These are phyloP conservation scores for Agapornis canus DNA, from an alignment of 2,797 vertebrate species.

Conservation along the genomic window DNA sequence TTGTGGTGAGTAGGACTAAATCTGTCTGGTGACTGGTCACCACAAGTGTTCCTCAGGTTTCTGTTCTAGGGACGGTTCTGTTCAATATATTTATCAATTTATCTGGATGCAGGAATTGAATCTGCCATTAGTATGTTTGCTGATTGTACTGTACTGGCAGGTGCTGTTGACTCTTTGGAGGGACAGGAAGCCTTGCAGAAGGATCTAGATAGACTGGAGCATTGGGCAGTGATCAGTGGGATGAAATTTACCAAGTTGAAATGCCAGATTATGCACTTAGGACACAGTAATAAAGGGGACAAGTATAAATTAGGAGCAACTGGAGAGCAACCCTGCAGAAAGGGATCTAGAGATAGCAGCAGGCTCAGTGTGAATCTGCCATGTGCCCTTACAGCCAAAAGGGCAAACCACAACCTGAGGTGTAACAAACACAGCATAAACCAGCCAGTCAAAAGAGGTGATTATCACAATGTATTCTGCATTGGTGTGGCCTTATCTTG, in stretches of 20 bases:
- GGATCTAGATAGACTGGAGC: not conserved
- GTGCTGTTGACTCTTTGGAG: not conserved
- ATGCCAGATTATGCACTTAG: not conserved
- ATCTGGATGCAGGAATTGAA: not conserved
- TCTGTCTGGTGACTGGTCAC: rapidly evolving
- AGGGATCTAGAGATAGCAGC: not conserved
- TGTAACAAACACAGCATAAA: rapidly evolving
- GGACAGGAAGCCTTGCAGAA: not conserved
- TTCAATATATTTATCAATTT: not conserved
- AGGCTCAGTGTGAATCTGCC: not conserved
- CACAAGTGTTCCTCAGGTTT: not conserved
- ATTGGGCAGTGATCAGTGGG: not conserved
- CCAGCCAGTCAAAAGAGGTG: rapidly evolving
- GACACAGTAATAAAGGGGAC: not conserved
- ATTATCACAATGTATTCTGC: rapidly evolving
- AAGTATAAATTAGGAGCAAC: not conserved
- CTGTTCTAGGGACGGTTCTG: not conserved
- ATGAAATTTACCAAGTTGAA: not conserved
- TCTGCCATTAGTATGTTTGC: not conserved
- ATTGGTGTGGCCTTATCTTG: rapidly evolving
- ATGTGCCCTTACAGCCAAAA: not conserved
- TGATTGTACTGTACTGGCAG: not conserved
- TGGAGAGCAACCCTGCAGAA: not conserved
- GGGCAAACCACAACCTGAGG: not conserved
- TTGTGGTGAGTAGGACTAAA: not conserved